These are phyloP conservation scores for Pyrrhura leucotis DNA, from an alignment of 2,797 vertebrate genomes.

Conservation along the genomic window DNA sequence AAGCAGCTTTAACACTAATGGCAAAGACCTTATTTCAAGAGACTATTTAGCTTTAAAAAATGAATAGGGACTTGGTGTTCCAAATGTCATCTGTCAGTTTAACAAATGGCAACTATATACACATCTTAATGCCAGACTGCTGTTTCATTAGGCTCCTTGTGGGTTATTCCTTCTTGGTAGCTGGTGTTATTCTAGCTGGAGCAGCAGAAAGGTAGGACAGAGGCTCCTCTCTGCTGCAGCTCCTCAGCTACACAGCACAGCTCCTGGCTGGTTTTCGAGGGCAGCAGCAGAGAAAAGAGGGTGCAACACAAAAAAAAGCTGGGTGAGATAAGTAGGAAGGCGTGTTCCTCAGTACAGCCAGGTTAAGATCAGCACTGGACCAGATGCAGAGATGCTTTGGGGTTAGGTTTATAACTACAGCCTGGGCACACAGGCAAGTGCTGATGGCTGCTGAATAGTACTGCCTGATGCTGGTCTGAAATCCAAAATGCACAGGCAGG, in stretches of 20 bases:
- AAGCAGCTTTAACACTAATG: slow-evolving; percentile 40
- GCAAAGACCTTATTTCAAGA: slow-evolving; percentile 31
- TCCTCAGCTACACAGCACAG: not conserved
- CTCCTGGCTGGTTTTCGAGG: not conserved
- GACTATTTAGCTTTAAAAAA: slow-evolving; percentile 57
- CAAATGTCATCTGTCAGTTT: slow-evolving; percentile 64
- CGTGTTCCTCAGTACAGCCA: accelerated
- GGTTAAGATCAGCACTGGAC: accelerated
- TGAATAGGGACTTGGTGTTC: slow-evolving; percentile 23
- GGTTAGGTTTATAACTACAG: not conserved
- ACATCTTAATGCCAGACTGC: slow-evolving; percentile 44
- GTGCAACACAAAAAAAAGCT: not conserved
- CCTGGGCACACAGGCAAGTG: accelerated
- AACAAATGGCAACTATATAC: slow-evolving; percentile 44
- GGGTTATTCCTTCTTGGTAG: slow-evolving; percentile 7
- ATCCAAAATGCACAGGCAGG: not conserved
- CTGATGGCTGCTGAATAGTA: not conserved
- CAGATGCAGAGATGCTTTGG: not conserved
- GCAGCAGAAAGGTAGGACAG: not conserved
- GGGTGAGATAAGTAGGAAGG: accelerated
- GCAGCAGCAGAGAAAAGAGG: not conserved
- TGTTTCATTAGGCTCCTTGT: slow-evolving; percentile 44
- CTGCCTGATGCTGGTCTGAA: not conserved
- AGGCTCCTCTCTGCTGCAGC: not conserved
- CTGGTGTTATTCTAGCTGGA: not conserved